phyloP scores from a whole-genome alignment of 2,113 vertebrate species.

The Petrocephalus microphthalmus region DNA sequence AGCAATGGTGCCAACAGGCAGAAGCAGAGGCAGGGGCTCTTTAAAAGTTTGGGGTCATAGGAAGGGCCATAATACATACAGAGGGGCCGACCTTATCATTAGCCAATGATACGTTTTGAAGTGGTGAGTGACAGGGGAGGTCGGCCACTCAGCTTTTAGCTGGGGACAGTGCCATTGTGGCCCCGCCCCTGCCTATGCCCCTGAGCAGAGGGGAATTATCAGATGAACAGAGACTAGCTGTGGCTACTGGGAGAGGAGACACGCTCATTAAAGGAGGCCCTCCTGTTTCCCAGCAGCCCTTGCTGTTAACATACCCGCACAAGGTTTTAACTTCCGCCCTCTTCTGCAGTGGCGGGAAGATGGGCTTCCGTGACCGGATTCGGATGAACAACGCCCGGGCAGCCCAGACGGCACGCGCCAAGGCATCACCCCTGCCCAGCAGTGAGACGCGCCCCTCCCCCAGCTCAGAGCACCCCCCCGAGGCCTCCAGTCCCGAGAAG shows the following conservation, averaged over 20 bases:
- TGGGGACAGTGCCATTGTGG: neutral
- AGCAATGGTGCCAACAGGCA: no score
- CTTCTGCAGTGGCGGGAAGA: slow-evolving; percentile 68
- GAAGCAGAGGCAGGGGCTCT: no score
- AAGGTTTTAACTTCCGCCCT: neutral
- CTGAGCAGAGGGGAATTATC: neutral
- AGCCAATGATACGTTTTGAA: neutral
- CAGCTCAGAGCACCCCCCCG: slow-evolving; percentile 72
- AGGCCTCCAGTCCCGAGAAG: slow-evolving; percentile 77
- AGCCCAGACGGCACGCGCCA: slow-evolving; percentile 65
- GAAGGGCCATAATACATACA: neutral
- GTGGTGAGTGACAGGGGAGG: neutral
- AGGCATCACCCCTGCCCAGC: slow-evolving; percentile 65
- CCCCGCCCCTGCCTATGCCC: neutral
- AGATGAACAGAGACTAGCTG: neutral
- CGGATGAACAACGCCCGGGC: slow-evolving; percentile 76
- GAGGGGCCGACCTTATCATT: neutral
- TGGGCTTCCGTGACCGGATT: slow-evolving; percentile 90
- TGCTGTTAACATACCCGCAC: no score
- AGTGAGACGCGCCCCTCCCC: slow-evolving; percentile 68
- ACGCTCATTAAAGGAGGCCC: neutral
- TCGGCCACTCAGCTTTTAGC: neutral
- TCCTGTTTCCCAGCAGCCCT: neutral
- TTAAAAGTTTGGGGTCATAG: no score
- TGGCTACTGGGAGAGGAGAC: neutral